Percentiles rank a stretch among this genome's conserved stretches.
These are phyloP conservation scores for Stictonetta naevosa DNA, from an alignment of 2,113 vertebrate genomes.

Conservation along the genomic window DNA sequence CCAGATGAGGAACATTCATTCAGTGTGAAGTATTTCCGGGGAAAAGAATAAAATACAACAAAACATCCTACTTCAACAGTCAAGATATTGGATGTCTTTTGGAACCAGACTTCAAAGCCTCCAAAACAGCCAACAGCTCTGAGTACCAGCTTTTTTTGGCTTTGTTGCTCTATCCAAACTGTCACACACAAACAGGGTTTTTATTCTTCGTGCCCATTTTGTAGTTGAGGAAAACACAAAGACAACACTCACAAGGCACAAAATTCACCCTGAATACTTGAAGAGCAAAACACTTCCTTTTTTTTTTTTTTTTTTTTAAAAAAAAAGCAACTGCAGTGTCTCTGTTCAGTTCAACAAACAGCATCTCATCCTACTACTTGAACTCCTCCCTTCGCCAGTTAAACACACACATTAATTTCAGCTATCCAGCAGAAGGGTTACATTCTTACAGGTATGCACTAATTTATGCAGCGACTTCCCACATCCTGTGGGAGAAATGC, in stretches of 20 bases:
- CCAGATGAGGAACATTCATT: background rate
- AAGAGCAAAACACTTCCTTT: background rate
- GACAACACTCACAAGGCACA: background rate
- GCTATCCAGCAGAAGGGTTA: background rate
- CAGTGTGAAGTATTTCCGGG: background rate
- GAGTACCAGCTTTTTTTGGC: background rate
- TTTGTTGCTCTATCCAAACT: background rate
- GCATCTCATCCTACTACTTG: background rate
- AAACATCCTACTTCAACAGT: background rate
- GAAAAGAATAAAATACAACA: background rate
- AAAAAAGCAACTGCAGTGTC: background rate
- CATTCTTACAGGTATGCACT: background rate
- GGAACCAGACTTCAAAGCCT: background rate
- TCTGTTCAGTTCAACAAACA: background rate
- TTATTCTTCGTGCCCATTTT: background rate
- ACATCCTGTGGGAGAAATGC: slow-evolving; percentile 18
- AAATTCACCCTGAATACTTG: background rate
- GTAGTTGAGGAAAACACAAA: background rate
- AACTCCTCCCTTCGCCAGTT: background rate
- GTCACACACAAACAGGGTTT: background rate
- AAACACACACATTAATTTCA: background rate
- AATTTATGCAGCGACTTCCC: background rate
- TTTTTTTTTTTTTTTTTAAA: background rate
- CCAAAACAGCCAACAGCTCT: background rate
- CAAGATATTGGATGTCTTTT: background rate